These are phyloP conservation scores for Acanthiza pusilla DNA, from an alignment of 2,797 vertebrate genomes.

Conservation along the genomic window DNA sequence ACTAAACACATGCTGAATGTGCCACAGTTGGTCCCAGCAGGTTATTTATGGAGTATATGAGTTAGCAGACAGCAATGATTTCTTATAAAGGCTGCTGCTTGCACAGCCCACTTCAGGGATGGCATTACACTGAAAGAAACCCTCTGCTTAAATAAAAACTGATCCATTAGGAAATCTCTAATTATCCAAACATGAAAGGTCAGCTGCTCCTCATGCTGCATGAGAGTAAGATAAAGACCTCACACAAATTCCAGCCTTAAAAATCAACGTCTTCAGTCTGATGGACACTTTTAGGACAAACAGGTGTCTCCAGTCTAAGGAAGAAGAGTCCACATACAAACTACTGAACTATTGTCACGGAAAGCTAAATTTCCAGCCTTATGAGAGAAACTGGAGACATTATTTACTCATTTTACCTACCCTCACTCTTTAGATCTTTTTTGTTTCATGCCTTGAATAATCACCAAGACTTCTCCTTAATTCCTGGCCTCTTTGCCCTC, in stretches of 20 bases:
- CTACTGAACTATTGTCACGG: background rate
- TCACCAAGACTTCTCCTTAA: background rate
- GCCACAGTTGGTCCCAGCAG: conserved; percentile 8
- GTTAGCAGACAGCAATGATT: background rate
- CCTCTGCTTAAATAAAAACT: background rate
- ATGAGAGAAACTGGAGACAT: background rate
- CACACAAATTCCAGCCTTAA: background rate
- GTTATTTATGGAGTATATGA: conserved; percentile 13
- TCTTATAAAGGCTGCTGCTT: background rate
- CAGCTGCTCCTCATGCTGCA: background rate
- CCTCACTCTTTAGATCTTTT: background rate
- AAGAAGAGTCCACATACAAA: background rate
- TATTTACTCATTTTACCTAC: background rate
- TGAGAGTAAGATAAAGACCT: background rate
- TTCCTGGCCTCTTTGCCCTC: background rate
- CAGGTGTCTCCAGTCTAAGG: background rate
- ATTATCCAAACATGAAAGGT: background rate
- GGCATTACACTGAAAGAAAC: background rate
- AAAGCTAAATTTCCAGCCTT: background rate
- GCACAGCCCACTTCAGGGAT: background rate
- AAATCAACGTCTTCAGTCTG: background rate
- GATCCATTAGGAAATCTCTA: background rate
- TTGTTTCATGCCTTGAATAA: background rate
- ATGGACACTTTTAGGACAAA: background rate
- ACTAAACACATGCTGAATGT: conserved; percentile 33